phyloP scores from a whole-genome alignment of 2,888 invertebrate species.

The Xanthorhoe spadicearia region DNA sequence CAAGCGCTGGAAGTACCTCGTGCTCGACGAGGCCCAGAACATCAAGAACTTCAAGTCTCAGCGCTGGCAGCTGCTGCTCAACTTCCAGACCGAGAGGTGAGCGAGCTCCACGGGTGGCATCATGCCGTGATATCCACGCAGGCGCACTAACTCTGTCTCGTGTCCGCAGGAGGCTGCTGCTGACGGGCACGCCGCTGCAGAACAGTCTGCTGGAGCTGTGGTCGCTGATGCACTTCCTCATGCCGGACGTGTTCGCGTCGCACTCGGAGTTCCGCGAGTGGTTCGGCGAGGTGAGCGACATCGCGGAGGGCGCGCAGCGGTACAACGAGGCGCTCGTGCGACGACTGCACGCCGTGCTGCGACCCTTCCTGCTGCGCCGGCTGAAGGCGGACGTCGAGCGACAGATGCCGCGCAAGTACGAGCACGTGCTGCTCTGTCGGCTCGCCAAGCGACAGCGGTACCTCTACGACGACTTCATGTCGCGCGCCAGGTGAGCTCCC shows the following conservation, averaged over 20 bases:
- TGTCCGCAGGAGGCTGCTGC: slow-evolving; percentile 86
- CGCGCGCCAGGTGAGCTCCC: slow-evolving; percentile 85
- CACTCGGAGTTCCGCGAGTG: slow-evolving; percentile 99
- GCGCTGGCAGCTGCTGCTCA: slow-evolving; percentile 98
- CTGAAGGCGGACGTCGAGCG: slow-evolving; percentile 98
- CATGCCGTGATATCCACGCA: too few species aligned
- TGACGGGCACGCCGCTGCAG: slow-evolving; percentile 98
- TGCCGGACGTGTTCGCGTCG: slow-evolving; percentile 98
- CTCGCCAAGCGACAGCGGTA: slow-evolving; percentile 98
- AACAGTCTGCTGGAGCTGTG: slow-evolving; percentile 98
- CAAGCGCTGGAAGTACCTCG: slow-evolving; percentile 99
- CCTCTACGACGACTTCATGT: slow-evolving; percentile 99
- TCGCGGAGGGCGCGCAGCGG: slow-evolving; percentile 60
- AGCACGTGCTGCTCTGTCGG: slow-evolving; percentile 96
- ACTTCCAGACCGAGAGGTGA: slow-evolving; percentile 93
- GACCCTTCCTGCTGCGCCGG: slow-evolving; percentile 96
- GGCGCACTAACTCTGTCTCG: not conserved
- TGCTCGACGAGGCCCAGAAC: slow-evolving; percentile 99
- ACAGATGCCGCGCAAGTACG: slow-evolving; percentile 97
- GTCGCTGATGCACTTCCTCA: slow-evolving; percentile 99
- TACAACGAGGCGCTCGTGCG: slow-evolving; percentile 69
- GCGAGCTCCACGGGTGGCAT: too few species aligned
- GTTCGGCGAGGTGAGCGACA: slow-evolving; percentile 96
- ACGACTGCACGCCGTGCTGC: slow-evolving; percentile 86
- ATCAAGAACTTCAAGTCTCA: slow-evolving; percentile 99